Evolutionary conservation across 2,888 invertebrate genomes (phyloP).

Genomic region (Eristalinus sepulchralis): DNA sequence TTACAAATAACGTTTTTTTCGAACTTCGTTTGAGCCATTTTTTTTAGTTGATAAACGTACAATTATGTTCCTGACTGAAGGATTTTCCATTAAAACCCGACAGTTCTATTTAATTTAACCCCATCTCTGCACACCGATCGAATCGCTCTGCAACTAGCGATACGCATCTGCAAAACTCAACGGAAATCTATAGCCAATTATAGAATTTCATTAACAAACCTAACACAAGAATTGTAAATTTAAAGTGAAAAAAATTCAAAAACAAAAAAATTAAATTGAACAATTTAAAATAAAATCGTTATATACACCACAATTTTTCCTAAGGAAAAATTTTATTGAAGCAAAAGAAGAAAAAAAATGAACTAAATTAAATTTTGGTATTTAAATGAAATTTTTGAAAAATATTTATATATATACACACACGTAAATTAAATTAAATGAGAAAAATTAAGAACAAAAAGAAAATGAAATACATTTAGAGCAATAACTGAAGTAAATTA

Average conservation of each 20-base stretch:
- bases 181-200: slow-evolving; percentile 46
- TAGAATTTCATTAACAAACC: slow-evolving; percentile 25
- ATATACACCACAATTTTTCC: slow-evolving; percentile 70
- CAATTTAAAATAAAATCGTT: slow-evolving; percentile 49
- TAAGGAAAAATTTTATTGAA: slow-evolving; percentile 73
- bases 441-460: slow-evolving; percentile 76
- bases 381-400: slow-evolving; percentile 83
- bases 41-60: slow-evolving; percentile 44
- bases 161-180: slow-evolving; percentile 17
- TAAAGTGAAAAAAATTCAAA: slow-evolving; percentile 1
- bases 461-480: slow-evolving; percentile 76
- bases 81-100: slow-evolving; percentile 45
- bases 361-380: slow-evolving; percentile 83
- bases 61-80: slow-evolving; percentile 65
- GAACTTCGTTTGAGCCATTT: slow-evolving; percentile 58
- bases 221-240: slow-evolving; percentile 13
- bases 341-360: slow-evolving; percentile 76
- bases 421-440: slow-evolving; percentile 74
- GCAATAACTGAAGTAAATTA: slow-evolving; percentile 71
- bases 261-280: not conserved
- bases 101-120: not conserved
- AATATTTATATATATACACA: slow-evolving; percentile 81
- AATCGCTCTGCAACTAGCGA: slow-evolving; percentile 8
- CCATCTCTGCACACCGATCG: slow-evolving; percentile 30
- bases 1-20: slow-evolving; percentile 30